Conservation (phyloP, 2,888 invertebrate genomes). For the Anticlea derivata region DNA sequence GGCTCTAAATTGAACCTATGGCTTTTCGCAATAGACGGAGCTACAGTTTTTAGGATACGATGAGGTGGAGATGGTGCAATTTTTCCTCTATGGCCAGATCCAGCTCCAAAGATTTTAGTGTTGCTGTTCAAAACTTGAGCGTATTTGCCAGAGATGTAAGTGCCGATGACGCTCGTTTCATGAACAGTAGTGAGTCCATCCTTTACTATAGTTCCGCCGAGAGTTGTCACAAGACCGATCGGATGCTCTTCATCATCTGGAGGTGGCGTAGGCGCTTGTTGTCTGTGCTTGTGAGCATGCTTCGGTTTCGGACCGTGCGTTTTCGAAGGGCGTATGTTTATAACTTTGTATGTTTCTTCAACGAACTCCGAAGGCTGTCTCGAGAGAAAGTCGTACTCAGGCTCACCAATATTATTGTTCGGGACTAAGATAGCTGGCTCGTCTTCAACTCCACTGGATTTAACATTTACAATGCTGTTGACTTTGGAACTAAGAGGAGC, state of each 20-base stretch:
- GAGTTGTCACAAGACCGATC: conserved; percentile 91
- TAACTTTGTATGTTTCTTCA: conserved; percentile 93
- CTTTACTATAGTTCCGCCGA: conserved; percentile 92
- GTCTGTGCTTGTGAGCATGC: conserved; percentile 68
- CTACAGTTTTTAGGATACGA: conserved; percentile 90
- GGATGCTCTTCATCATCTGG: conserved; percentile 87
- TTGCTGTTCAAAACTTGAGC: conserved; percentile 94
- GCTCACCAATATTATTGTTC: conserved; percentile 90
- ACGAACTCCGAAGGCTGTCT: conserved; percentile 93
- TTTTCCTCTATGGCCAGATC: conserved; percentile 82
- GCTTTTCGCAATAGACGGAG: conserved; percentile 83
- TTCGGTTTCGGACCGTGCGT: conserved; percentile 73
- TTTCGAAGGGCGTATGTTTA: conserved; percentile 90
- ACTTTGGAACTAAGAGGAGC: conserved; percentile 70
- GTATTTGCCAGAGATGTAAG: conserved; percentile 94
- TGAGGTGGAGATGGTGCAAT: conserved; percentile 87
- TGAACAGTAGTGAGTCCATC: conserved; percentile 93
- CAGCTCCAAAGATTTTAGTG: conserved; percentile 84
- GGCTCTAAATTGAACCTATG: conserved; percentile 86
- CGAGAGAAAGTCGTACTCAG: conserved; percentile 93
- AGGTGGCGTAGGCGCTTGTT: conserved; percentile 68
- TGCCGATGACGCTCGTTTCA: conserved; percentile 95
- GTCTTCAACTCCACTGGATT: conserved; percentile 69
- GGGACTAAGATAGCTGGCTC: conserved; percentile 85
- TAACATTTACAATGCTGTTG: conserved; percentile 83